Conservation (phyloP, 2,113 vertebrate genomes). For the Pogonocichla stellata region DNA sequence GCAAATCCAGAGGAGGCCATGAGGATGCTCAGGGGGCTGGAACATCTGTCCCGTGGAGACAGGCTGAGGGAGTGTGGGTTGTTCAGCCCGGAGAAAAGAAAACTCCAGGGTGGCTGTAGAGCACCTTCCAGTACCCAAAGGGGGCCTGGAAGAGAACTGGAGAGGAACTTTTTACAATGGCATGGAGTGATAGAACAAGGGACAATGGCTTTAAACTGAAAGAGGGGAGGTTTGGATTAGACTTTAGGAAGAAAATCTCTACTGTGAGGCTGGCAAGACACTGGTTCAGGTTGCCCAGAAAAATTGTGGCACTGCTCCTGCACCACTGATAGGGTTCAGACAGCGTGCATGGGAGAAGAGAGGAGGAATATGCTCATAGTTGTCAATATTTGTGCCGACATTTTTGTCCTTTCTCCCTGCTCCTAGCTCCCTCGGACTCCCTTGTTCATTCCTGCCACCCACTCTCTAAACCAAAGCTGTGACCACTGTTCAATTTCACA, state of each 20-base stretch:
- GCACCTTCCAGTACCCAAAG: not conserved
- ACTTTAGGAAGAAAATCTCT: not conserved
- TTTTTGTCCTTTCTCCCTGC: not conserved
- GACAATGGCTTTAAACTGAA: not conserved
- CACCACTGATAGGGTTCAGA: not conserved
- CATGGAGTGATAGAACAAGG: not conserved
- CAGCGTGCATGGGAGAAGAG: not conserved
- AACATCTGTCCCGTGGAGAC: not conserved
- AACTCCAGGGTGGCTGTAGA: not conserved
- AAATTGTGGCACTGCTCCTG: not conserved
- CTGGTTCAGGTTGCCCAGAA: not conserved
- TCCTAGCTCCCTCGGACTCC: not conserved
- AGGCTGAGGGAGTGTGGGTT: not conserved
- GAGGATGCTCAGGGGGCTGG: not conserved
- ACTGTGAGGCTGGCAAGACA: not conserved
- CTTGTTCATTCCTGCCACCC: not conserved
- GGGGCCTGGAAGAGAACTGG: not conserved
- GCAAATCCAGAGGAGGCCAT: not conserved
- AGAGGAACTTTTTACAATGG: not conserved
- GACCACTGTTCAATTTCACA: not conserved
- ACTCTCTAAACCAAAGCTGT: not conserved
- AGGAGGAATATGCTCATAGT: not conserved
- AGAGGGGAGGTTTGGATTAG: not conserved
- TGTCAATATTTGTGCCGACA: not conserved
- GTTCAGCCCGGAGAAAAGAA: not conserved